Percentiles rank a stretch among this genome's conserved stretches.
These are phyloP conservation scores for Dromaius novaehollandiae DNA, from an alignment of 2,113 vertebrate genomes.

Conservation along the genomic window DNA sequence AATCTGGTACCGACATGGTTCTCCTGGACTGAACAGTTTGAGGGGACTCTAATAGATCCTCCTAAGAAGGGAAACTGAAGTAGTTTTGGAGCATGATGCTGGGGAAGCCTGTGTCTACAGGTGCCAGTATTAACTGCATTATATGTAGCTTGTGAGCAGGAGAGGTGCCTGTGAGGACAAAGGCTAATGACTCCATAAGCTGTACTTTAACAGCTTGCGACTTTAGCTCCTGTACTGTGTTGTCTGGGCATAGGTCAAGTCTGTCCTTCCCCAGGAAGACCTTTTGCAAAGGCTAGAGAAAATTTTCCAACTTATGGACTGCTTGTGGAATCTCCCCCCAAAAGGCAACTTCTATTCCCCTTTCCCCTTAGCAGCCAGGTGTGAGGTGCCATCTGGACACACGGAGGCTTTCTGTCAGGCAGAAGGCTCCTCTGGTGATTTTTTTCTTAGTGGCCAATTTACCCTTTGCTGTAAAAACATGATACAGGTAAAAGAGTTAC, in stretches of 20 bases:
- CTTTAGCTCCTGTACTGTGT: neutral
- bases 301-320: neutral
- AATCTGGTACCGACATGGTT: neutral
- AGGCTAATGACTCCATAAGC: neutral
- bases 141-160: rapidly evolving
- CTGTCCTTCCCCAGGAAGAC: neutral
- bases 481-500: neutral
- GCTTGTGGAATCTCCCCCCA: neutral
- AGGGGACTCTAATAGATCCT: rapidly evolving
- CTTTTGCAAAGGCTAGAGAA: neutral
- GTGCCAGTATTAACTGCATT: rapidly evolving
- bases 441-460: neutral
- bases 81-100: rapidly evolving
- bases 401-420: neutral
- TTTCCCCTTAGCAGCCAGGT: neutral
- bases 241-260: constrained; percentile 9
- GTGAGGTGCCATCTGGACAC: rapidly evolving
- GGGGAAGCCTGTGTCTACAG: neutral
- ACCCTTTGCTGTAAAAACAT: neutral
- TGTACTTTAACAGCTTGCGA: neutral
- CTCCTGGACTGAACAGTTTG: rapidly evolving
- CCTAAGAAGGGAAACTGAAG: neutral
- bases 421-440: neutral
- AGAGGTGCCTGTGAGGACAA: neutral
- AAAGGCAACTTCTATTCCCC: neutral